These are phyloP conservation scores for Bombycilla garrulus DNA, from an alignment of 2,113 vertebrate species.

Conservation along the genomic window DNA sequence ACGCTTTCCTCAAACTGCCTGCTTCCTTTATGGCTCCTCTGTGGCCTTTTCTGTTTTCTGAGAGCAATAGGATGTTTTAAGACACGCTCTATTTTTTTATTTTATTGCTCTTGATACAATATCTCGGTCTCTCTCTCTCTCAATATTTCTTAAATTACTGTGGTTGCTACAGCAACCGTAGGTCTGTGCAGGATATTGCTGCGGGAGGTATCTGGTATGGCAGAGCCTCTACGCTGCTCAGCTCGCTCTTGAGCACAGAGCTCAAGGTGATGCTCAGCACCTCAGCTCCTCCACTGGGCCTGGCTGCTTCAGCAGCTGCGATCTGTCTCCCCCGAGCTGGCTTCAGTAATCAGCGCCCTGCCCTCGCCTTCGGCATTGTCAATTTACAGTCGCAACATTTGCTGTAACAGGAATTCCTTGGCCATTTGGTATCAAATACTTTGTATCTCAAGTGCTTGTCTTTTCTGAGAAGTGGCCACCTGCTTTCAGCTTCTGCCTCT, in stretches of 20 bases:
- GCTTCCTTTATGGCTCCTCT: slow-evolving; percentile 2
- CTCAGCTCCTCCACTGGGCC: background rate
- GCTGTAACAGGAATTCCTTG: background rate
- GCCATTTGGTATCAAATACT: background rate
- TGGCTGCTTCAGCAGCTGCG: background rate
- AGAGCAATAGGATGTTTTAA: background rate
- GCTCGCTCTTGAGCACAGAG: background rate
- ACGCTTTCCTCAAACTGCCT: background rate
- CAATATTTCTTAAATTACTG: slow-evolving; percentile 40
- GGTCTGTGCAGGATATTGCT: slow-evolving; percentile 7
- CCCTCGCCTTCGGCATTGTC: background rate
- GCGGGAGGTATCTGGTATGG: background rate
- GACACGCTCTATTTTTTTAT: background rate
- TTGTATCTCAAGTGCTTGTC: background rate
- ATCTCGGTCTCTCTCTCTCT: background rate
- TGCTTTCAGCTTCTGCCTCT: background rate
- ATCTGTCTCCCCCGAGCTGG: background rate
- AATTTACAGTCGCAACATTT: background rate
- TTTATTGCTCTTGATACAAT: slow-evolving; percentile 21
- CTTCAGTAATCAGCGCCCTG: background rate
- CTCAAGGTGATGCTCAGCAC: background rate
- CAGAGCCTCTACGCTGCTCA: background rate
- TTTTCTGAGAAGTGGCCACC: background rate
- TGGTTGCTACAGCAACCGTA: slow-evolving; percentile 60
- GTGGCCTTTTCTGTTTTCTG: slow-evolving; percentile 3